Conservation (phyloP, 2,888 invertebrate genomes). For the Mythimna vitellina region DNA sequence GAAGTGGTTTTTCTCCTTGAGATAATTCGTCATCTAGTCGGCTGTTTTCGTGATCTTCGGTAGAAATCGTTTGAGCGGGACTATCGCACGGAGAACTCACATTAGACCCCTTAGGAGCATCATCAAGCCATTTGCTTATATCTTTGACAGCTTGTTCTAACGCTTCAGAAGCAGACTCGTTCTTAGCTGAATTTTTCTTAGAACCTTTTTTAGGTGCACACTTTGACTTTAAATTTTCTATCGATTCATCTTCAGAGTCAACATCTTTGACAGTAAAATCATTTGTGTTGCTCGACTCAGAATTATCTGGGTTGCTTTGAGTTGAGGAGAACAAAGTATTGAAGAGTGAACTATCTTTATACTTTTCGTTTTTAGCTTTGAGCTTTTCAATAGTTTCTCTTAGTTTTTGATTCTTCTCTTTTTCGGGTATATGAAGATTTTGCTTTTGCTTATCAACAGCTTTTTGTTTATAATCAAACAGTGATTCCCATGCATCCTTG, state of each 20-base stretch:
- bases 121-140: conserved; percentile 97
- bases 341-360: conserved; percentile 81
- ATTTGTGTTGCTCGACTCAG: conserved; percentile 72
- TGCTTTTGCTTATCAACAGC: conserved; percentile 82
- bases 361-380: conserved; percentile 91
- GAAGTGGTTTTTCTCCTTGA: conserved; percentile 80
- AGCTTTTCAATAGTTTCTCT: conserved; percentile 92
- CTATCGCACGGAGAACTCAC: conserved; percentile 95
- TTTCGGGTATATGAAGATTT: conserved; percentile 80
- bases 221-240: conserved; percentile 72
- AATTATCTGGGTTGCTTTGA: conserved; percentile 72
- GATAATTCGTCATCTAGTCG: conserved; percentile 84
- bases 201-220: conserved; percentile 77
- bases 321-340: conserved; percentile 79
- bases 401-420: conserved; percentile 88
- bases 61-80: conserved; percentile 92
- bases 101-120: conserved; percentile 94
- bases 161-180: conserved; percentile 90
- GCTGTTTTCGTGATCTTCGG: conserved; percentile 91
- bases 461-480: conserved; percentile 86
- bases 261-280: conserved; percentile 70
- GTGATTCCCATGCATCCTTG: conserved; percentile 86
- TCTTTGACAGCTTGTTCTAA: conserved; percentile 94
- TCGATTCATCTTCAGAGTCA: conserved; percentile 72
- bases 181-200: conserved; percentile 88